Conservation (phyloP, 2,888 invertebrate species). For the Lasioglossum calceatum region DNA sequence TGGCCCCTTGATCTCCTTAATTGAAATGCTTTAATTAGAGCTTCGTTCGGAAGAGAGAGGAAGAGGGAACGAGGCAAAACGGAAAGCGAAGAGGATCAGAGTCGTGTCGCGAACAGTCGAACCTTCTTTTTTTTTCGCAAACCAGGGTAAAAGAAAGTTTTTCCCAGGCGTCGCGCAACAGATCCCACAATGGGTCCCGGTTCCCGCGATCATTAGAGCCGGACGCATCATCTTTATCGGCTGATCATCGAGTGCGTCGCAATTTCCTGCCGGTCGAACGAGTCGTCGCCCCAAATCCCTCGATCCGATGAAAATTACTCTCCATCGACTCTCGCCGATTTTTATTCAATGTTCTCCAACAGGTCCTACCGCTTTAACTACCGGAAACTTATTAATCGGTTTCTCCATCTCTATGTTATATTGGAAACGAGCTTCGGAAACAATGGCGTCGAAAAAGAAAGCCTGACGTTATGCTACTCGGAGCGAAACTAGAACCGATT, state of each 20-base stretch:
- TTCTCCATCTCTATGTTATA: neutral
- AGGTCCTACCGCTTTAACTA: neutral
- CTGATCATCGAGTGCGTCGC: constrained; percentile 31
- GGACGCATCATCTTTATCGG: constrained; percentile 56
- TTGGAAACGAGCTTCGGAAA: neutral
- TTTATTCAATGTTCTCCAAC: neutral
- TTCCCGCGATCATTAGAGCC: constrained; percentile 60
- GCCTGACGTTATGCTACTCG: neutral
- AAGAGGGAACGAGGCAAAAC: neutral
- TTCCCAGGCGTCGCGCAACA: constrained; percentile 50
- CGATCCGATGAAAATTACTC: neutral
- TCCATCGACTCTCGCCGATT: neutral
- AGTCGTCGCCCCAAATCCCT: neutral
- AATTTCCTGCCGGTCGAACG: constrained; percentile 41
- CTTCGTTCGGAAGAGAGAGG: neutral
- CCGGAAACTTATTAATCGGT: neutral
- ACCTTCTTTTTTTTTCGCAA: constrained; percentile 28
- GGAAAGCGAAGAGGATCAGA: constrained; percentile 15
- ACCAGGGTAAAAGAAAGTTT: constrained; percentile 52
- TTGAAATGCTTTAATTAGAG: constrained; percentile 69
- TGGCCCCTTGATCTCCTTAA: constrained; percentile 64
- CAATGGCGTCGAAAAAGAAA: neutral
- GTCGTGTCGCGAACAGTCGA: constrained; percentile 26
- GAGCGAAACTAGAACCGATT: neutral
- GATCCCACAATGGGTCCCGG: constrained; percentile 57